Base-by-base conservation (phyloP, 2,888 invertebrate species). In the Noctua fimbriata region DNA sequence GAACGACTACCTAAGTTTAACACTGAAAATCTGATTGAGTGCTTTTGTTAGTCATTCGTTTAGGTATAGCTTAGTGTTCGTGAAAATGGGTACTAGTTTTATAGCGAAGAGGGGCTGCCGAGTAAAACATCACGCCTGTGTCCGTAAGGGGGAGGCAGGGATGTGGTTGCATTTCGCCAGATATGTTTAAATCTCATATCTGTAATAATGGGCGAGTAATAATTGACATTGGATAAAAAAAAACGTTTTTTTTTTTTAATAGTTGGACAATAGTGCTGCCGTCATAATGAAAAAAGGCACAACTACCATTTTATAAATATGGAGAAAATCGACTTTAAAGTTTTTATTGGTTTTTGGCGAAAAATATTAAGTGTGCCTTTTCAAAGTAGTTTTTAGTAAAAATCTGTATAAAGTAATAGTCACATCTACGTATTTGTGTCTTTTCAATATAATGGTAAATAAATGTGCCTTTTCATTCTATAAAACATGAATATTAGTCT, bases 91-190 rank as follows among this genome's bases (percentile, higher is more conserved):
- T 2, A 36, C 21, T 65, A 36, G 10, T 44, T 49, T 83, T 73
- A 70, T 86, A 86, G 82, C 77, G 77, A 82, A 84, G 77, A 67
- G 77, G 5, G n/a, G 32, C 24, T 76, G 12, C 21, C 24, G 0
- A 44, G 1, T 21, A 7, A 12, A 55, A 47, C 5, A 24, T 47
- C 1, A 47, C 65, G 66, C 10, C 0, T 6, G 12, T n/a, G 0
- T 7, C 0, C 0, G 0, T 1, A 24, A 28, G 12, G 12, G 2
- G 1, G 0, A 6, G 7, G 28, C 36, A 72, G 72, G 41, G 10
- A 14, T 44, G 16, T 49, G 12, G 0, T 12, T 2, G 12, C 28
- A 63, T 72, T 28, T 44, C 0, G 44, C 18, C 5, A 67, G 7
- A 5, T 4, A 32, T 18, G 2, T 47, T 5, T 18, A 32, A n/a